Conservation (phyloP, 2,113 vertebrate genomes). For the Boulengeromyrus knoepffleri region DNA sequence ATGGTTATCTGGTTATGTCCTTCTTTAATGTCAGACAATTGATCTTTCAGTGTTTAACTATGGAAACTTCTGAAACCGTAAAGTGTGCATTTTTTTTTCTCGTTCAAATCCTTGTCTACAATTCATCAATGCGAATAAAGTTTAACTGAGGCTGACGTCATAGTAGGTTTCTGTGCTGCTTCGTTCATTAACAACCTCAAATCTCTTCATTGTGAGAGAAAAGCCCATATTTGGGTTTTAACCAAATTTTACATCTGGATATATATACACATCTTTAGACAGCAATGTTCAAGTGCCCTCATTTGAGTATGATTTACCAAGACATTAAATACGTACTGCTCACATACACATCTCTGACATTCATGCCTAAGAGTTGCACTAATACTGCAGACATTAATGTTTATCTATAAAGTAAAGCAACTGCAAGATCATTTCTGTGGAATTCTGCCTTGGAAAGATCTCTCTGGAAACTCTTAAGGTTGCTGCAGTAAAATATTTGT, state of each 20-base stretch:
- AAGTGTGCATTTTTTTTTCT: neutral
- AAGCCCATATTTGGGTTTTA: neutral
- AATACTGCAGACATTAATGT: slow-evolving; percentile 11
- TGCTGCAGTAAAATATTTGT: slow-evolving; percentile 62
- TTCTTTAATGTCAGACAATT: slow-evolving; percentile 13
- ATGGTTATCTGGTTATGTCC: slow-evolving; percentile 5
- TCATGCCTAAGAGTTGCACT: neutral
- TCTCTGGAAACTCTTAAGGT: slow-evolving; percentile 33
- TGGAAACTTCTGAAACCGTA: neutral
- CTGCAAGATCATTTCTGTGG: slow-evolving; percentile 12
- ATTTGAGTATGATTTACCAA: slow-evolving; percentile 12
- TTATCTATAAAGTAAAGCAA: slow-evolving; percentile 20
- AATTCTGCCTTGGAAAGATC: slow-evolving; percentile 24
- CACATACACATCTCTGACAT: neutral
- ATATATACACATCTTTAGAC: neutral
- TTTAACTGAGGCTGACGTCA: neutral
- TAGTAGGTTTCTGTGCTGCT: neutral
- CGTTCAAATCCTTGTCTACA: neutral
- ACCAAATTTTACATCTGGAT: slow-evolving; percentile 1
- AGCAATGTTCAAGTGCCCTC: slow-evolving; percentile 10
- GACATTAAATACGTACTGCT: neutral
- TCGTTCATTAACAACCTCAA: neutral
- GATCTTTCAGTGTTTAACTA: slow-evolving; percentile 12
- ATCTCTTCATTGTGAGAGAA: neutral
- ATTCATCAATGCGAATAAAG: neutral